Base-by-base conservation (phyloP, 2,797 vertebrate species). In the Jordanella pulchra region DNA sequence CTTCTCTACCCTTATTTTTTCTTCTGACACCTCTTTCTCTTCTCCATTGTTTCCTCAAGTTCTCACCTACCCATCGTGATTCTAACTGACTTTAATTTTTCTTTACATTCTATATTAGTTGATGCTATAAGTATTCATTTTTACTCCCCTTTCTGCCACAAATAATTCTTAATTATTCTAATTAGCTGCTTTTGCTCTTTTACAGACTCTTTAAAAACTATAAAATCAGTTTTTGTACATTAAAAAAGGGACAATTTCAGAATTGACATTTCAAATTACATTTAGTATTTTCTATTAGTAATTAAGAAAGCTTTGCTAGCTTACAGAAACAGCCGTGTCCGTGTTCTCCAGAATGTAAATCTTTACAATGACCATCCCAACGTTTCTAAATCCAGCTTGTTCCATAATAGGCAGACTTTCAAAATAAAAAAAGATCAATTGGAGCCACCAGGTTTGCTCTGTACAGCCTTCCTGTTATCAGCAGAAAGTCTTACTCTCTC, bases 1-100 rank as follows among this genome's bases (percentile, higher is more conserved):
- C 70, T 47, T 47, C 71, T 72, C 27, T 67, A 21, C 35, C 12
- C 13, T n/a, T 23, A 73, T 71, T 84, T 30, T 69, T 27, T 79
- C 80, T 65, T 75, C 56, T 68, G 18, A 58, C 65, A 32, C 63
- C 13, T 69, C 66, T 45, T 44, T 56, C 44, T 9, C 66, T 39
- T 23, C n/a, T 35, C 23, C 2, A 3, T 21, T 13, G 32, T 23
- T 21, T 32, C 50, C 7, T 53, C 23, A 53, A 12, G 23, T 23
- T 53, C 25, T 53, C 23, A 53, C 10, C 51, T 25, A 10, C n/a
- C 51, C 3, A 25, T 10, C 51, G 5, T 12, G 51, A 53, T 53
- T 25, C 13, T 25, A 25, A 1, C 9, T 10, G 7, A 25, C n/a
- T 53, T 23, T 0, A 10, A 51, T 51, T 51, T 53, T n/a, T 25